phyloP scores from a whole-genome alignment of 2,797 vertebrate genomes.

The Mormyrus hasselquistii region DNA sequence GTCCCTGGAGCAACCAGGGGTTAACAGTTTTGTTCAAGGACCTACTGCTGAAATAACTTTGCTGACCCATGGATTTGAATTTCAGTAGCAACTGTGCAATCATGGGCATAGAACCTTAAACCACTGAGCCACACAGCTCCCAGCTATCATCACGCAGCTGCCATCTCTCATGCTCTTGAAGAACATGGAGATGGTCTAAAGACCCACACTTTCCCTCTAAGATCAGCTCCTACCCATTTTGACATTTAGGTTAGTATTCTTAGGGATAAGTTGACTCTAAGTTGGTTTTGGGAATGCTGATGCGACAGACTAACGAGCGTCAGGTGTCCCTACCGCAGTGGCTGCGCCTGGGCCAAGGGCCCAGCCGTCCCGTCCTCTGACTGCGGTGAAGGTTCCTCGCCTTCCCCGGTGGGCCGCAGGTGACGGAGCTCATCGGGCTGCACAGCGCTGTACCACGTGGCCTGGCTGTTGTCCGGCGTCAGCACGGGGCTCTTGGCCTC shows the following conservation, averaged over 20 bases:
- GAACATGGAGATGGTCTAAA: neutral
- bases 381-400: constrained; percentile 25
- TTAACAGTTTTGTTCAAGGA: neutral
- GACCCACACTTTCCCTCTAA: neutral
- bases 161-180: neutral
- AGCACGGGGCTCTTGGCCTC: constrained; percentile 83
- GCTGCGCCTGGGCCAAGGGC: constrained; percentile 60
- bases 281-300: neutral
- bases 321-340: constrained; percentile 67
- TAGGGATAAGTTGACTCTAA: neutral
- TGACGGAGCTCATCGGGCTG: constrained; percentile 78
- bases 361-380: constrained; percentile 29
- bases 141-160: neutral
- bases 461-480: constrained; percentile 63
- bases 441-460: constrained; percentile 82
- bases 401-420: constrained; percentile 54
- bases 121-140: neutral
- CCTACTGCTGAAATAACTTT: neutral
- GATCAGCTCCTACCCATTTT: neutral
- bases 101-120: neutral
- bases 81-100: neutral
- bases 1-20: neutral
- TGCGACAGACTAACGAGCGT: neutral
- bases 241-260: neutral
- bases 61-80: neutral